Evolutionary conservation across 1,140 invertebrate species (phyloP), one percentile per base, ranked within the genome.

Genomic region (Vanessa tameamea): DNA sequence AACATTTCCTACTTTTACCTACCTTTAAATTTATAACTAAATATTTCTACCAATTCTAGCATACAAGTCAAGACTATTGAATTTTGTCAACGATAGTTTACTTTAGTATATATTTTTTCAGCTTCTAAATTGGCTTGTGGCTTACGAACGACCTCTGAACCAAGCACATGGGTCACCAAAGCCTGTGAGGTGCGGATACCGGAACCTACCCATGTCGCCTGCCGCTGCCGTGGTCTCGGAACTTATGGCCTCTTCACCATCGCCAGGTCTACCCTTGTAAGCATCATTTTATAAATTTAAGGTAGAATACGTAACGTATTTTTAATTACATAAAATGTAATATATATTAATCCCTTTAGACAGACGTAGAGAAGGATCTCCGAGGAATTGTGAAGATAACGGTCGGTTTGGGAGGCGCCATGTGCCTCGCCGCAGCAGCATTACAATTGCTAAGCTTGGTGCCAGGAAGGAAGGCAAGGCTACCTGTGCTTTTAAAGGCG

Each of bases 101-200:
- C 31, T 37, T 43, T 43, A 43, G 37, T 43, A 5, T 13, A 7
- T 16, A 5, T 23, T 57, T 57, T 23, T 57, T 16, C 67, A 92
- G 90, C 82, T 43, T 92, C 90, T 13, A 88, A 87, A 72, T 59
- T 92, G 61, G 84, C 86, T 0, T 92, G 90, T 47, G 90, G 83
- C 0, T 37, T 87, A 5, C 80, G 90, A 14, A 86, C 85, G 1
- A 14, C 80, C 9, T 69, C 75, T 0, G 83, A 90, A 47, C 88
- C 88, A 0, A 67, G 82, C 7, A 75, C 79, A 0, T 92, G 90
- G 90, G 78, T 76, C 47, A 84, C 81, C 0, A 82, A 83, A 51
- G 80, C 83, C 3, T 92, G 90, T 37, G 90, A 92, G 37, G 86
- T 89, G 43, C 81, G 84, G 9, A 82, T 90, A 13, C 83, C 88